Evolutionary conservation across 2,888 invertebrate species (phyloP), one percentile per base, ranked within the genome.

Genomic region (Ochlodes sylvanus): DNA sequence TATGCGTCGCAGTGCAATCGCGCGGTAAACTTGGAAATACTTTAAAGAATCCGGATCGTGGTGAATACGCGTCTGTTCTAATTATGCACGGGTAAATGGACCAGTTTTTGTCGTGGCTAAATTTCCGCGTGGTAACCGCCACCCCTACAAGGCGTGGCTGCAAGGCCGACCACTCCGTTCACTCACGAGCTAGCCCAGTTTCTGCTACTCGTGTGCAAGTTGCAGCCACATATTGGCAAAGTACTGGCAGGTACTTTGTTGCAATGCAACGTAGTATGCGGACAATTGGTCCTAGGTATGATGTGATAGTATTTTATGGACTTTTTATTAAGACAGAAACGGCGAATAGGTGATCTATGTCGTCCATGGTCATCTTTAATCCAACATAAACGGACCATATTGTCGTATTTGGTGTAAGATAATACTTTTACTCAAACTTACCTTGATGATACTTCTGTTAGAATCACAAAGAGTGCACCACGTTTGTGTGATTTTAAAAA

Each of bases 61-160:
- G 58, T 52, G 34, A 61, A 67, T 61, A 44, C 44, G 21, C 66
- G 66, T 54, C 52, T 64, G 70, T 63, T 72, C 73, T 70, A 69
- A 70, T 73, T 71, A 71, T 67, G 63, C 55, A 60, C 50, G 69
- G 71, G 73, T 69, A 70, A 70, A 68, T 71, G 74, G 64, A 75
- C 72, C 69, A 72, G 76, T 77, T 76, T 76, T 67, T 61, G 54
- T 55, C 44, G 54, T 71, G 66, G 66, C 55, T 17, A 63, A 64
- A 69, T 75, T 76, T 79, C 78, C 77, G 78, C 77, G 70, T 76
- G 77, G 74, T 72, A 75, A 77, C 77, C 66, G 74, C 68, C 17
- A 67, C 66, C 66, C 66, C 42, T 73, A 72, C 70, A 75, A 77
- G 79, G 79, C 70, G 75, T 75, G 73, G 69, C 72, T 55, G 66